Base-by-base conservation (phyloP, 2,113 vertebrate species). In the Aphyosemion australe region DNA sequence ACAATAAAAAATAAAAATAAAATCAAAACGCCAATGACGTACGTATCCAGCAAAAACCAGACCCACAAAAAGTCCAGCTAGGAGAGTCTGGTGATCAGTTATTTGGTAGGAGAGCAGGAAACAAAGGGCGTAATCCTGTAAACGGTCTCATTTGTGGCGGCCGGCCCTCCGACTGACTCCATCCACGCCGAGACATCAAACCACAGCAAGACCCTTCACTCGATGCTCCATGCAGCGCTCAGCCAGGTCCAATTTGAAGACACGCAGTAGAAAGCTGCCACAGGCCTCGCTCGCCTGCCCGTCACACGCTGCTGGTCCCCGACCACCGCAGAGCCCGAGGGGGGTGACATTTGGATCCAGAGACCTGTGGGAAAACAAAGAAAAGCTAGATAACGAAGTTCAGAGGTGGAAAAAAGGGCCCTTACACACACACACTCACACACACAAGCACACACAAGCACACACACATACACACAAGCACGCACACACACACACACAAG, bases 141-240 rank as follows among this genome's bases (percentile, higher is more conserved):
- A 88, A 90, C 76, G 77, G 66, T 90, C 84, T 92, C 86, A 72
- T 92, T 91, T 94, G 82, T 90, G 89, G 87, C 77, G 83, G 65
- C 84, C 89, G 82, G 86, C 86, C 84, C 91, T 89, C 84, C 80
- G 88, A 83, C 84, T 91, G 85, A 69, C 85, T 89, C 94, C 89
- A 83, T 94, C 93, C 94, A 94, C 93, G 90, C 85, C 80, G 82
- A 87, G 83, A 88, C 82, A 82, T 91, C 89, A 87, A 84, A 91
- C 83, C 85, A 76, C 67, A 82, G 92, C 85, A 85, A 89, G 80
- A 88, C 90, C 92, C 89, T 83, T 92, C 85, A 89, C 84, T 85
- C 72, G 59, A 46, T 26, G 80, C 79, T 72, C 83, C 84, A 82
- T 52, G 88, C 81, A 69, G 69, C 80, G 84, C 85, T 84, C 87